Percentiles rank a stretch among this genome's conserved stretches.
Evolutionary conservation across 2,797 vertebrate species (phyloP).

Genomic region (Pyrrhura leucotis): DNA sequence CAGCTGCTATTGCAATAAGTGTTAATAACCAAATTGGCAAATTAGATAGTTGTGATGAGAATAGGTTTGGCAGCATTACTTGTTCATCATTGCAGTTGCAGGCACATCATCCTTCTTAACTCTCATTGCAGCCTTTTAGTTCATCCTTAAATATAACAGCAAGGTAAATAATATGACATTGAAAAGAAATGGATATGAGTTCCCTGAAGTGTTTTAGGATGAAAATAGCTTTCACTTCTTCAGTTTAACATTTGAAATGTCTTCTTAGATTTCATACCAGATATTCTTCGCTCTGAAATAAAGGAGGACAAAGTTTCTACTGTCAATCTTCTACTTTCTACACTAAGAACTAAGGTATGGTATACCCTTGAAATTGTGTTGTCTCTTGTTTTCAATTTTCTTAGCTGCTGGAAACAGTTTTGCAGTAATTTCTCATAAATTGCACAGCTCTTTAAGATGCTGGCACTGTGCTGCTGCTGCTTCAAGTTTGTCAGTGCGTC

Average conservation of each 20-base stretch:
- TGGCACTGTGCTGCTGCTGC: background rate
- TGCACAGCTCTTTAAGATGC: background rate
- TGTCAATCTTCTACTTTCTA: slow-evolving; percentile 89
- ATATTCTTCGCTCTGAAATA: slow-evolving; percentile 87
- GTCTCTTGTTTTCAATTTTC: background rate
- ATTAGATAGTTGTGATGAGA: background rate
- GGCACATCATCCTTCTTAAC: background rate
- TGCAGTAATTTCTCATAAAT: background rate
- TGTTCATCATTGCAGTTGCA: background rate
- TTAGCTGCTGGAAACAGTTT: background rate
- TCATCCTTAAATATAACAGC: background rate
- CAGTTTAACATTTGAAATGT: slow-evolving; percentile 46
- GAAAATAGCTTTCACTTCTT: background rate
- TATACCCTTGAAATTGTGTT: background rate
- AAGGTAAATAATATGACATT: background rate
- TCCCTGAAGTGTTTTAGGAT: background rate
- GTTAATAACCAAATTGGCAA: background rate
- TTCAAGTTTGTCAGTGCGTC: background rate
- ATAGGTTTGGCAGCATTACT: background rate
- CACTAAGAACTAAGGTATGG: slow-evolving; percentile 86
- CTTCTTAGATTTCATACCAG: slow-evolving; percentile 88
- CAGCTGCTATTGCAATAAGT: background rate
- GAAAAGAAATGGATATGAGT: background rate
- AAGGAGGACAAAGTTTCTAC: slow-evolving; percentile 92
- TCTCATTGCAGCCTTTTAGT: background rate